Conservation (phyloP, 2,888 invertebrate species). For the Empis livida region DNA sequence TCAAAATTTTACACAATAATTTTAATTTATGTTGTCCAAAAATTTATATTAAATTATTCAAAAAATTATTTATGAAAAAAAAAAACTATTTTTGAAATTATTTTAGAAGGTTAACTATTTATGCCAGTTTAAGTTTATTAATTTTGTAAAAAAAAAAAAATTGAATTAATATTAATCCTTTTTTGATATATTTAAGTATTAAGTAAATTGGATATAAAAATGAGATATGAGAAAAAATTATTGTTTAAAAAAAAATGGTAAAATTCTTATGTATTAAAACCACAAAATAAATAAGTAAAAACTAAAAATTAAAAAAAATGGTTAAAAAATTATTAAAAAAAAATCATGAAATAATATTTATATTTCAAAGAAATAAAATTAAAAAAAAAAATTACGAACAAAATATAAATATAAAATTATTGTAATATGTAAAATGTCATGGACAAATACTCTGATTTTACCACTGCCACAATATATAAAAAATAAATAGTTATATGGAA, state of each 20-base stretch:
- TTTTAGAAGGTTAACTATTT: too few species aligned
- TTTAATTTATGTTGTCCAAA: too few species aligned
- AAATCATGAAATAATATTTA: conserved; percentile 1
- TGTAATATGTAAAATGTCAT: conserved; percentile 17
- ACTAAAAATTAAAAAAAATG: neutral
- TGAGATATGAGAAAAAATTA: conserved; percentile 1
- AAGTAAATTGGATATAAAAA: neutral
- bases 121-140: too few species aligned
- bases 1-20: too few species aligned
- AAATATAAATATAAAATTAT: conserved; percentile 14
- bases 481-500: neutral
- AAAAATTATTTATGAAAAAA: too few species aligned
- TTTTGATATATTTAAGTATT: too few species aligned
- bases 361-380: conserved; percentile 6
- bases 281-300: conserved; percentile 7
- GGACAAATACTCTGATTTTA: conserved; percentile 24
- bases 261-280: conserved; percentile 5
- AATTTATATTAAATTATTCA: too few species aligned
- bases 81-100: too few species aligned
- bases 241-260: conserved; percentile 2
- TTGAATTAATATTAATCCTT: too few species aligned
- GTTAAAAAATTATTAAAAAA: neutral
- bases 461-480: conserved; percentile 21
- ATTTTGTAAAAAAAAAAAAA: too few species aligned
- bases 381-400: conserved; percentile 12